Conservation (phyloP, 2,797 vertebrate genomes). For the Lophius americanus region DNA sequence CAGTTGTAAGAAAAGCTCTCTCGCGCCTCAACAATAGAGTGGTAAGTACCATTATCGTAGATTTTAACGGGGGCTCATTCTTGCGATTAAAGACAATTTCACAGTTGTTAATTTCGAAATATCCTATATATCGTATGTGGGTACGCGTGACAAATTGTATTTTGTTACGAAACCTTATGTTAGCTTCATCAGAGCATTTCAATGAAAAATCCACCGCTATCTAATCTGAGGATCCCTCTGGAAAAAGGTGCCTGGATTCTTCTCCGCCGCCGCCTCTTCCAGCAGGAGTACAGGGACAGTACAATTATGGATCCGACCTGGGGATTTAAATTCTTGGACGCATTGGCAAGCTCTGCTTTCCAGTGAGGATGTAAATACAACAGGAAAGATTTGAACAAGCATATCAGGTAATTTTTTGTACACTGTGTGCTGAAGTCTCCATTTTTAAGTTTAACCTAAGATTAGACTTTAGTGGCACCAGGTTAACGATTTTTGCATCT, state of each 20-base stretch:
- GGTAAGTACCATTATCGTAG: slow-evolving; percentile 79
- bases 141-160: rapidly evolving
- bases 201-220: neutral
- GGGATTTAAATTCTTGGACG: slow-evolving; percentile 73
- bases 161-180: neutral
- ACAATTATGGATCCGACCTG: slow-evolving; percentile 75
- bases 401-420: slow-evolving; percentile 70
- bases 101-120: neutral
- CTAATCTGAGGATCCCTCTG: slow-evolving; percentile 58
- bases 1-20: slow-evolving; percentile 60
- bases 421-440: neutral
- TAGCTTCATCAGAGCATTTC: neutral
- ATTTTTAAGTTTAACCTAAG: slow-evolving; percentile 12
- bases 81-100: slow-evolving; percentile 3
- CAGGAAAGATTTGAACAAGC: slow-evolving; percentile 55
- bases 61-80: slow-evolving; percentile 56
- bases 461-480: slow-evolving; percentile 24
- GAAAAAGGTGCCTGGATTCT: slow-evolving; percentile 59
- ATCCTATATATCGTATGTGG: rapidly evolving
- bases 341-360: slow-evolving; percentile 54
- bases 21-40: slow-evolving; percentile 82
- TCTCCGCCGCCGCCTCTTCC: slow-evolving; percentile 71
- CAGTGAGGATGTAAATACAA: slow-evolving; percentile 75
- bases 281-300: slow-evolving; percentile 71
- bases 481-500: slow-evolving; percentile 2